A percentile compares a stretch with the other conserved stretches of the same genome.
Conservation (phyloP, 2,113 vertebrate species). For the Oceanites oceanicus region DNA sequence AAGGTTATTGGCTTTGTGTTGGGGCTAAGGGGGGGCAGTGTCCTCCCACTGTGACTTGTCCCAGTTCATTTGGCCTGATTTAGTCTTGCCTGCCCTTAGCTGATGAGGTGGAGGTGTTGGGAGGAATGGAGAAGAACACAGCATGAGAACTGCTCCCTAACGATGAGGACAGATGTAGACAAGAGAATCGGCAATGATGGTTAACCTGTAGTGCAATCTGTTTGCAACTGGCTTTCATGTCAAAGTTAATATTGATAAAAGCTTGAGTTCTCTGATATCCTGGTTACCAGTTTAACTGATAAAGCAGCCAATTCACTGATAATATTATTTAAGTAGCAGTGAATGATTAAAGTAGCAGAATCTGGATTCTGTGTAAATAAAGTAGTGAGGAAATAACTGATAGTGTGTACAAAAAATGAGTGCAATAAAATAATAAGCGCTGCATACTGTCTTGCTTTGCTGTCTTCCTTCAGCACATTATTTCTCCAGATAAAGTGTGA, state of each 20-base stretch:
- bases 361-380: slow-evolving; percentile 56
- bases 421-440: slow-evolving; percentile 29
- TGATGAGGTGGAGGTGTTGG: neutral
- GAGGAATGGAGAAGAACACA: neutral
- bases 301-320: slow-evolving; percentile 61
- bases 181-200: neutral
- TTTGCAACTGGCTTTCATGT: slow-evolving; percentile 25
- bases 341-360: slow-evolving; percentile 54
- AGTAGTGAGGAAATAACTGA: slow-evolving; percentile 34
- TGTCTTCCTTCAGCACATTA: neutral
- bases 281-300: slow-evolving; percentile 47
- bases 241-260: slow-evolving; percentile 28
- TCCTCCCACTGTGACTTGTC: neutral
- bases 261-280: neutral
- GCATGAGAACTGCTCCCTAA: neutral
- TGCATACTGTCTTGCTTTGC: neutral
- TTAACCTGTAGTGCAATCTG: neutral
- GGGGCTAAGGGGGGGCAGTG: neutral
- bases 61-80: neutral
- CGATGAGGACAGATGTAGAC: neutral
- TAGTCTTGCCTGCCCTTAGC: neutral
- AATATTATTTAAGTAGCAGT: slow-evolving; percentile 60
- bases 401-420: slow-evolving; percentile 2
- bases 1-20: neutral
- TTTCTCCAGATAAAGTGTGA: neutral